Percentiles rank a stretch among this genome's conserved stretches.
Conservation (phyloP, 2,888 invertebrate genomes). For the Luperina testacea region DNA sequence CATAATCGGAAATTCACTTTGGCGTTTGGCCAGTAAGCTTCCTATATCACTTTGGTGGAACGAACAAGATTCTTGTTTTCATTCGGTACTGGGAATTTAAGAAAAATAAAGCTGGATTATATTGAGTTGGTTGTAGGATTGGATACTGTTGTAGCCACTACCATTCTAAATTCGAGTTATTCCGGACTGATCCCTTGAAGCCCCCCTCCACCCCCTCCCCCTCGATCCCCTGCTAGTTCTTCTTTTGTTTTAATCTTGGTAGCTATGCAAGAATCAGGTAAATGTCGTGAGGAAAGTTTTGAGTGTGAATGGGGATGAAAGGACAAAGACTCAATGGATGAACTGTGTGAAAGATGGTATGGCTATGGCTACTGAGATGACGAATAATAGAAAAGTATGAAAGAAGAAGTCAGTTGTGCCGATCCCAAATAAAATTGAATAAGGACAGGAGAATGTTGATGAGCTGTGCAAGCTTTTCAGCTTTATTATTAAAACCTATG, state of each 20-base stretch:
- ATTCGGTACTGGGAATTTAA: constrained; percentile 26
- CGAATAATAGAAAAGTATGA: background rate
- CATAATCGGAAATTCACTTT: constrained; percentile 84
- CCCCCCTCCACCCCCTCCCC: no score
- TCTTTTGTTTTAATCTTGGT: no score
- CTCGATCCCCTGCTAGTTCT: no score
- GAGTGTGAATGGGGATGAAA: background rate
- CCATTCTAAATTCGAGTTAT: background rate
- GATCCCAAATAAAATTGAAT: background rate
- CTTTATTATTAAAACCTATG: background rate
- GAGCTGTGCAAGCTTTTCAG: no score
- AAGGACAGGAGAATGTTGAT: background rate
- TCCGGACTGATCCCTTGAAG: no score
- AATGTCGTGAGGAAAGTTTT: background rate
- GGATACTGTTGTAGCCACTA: background rate
- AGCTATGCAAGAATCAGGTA: background rate
- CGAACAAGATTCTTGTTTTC: constrained; percentile 61
- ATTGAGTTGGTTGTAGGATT: background rate
- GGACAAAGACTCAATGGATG: no score
- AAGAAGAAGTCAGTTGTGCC: background rate
- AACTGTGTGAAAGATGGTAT: background rate
- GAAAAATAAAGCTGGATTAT: constrained; percentile 39
- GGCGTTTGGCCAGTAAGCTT: constrained; percentile 78
- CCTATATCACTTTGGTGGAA: constrained; percentile 67
- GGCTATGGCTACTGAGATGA: background rate